phyloP scores from a whole-genome alignment of 2,888 invertebrate genomes.

The Eueremaeus valkanovi region DNA sequence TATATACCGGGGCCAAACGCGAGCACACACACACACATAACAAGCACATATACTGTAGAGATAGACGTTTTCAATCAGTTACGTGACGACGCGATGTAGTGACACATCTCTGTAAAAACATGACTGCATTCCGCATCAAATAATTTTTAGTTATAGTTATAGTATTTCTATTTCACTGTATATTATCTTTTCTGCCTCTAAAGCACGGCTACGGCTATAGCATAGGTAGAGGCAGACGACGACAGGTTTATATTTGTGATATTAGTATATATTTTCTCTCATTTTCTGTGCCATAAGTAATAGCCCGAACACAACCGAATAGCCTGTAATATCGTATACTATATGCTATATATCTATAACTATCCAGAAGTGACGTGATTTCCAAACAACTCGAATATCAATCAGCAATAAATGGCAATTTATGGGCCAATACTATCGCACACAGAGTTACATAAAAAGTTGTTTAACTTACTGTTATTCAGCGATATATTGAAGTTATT shows the following conservation, averaged over 20 bases:
- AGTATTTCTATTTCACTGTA: not conserved
- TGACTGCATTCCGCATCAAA: slow-evolving; percentile 32
- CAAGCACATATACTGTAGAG: not conserved
- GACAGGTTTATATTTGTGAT: not conserved
- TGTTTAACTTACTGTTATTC: slow-evolving; percentile 31
- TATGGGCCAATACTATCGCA: slow-evolving; percentile 28
- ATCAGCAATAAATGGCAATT: slow-evolving; percentile 29
- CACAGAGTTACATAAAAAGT: not conserved
- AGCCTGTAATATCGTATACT: not conserved
- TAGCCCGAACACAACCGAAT: not conserved
- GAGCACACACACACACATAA: not conserved
- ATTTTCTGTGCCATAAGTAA: not conserved
- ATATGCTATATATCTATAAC: too few species aligned
- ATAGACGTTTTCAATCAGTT: slow-evolving; percentile 13
- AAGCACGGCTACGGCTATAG: not conserved
- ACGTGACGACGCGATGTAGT: slow-evolving; percentile 13
- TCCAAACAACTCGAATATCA: slow-evolving; percentile 12
- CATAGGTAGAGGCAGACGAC: too few species aligned
- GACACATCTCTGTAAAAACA: slow-evolving; percentile 16
- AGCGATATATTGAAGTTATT: slow-evolving; percentile 30
- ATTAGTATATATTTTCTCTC: not conserved
- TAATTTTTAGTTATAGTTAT: not conserved
- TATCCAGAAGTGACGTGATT: slow-evolving; percentile 5
- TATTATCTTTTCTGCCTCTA: too few species aligned
- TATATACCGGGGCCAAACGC: not conserved